Conservation (phyloP, 2,113 vertebrate species). For the Grammomys surdaster region DNA sequence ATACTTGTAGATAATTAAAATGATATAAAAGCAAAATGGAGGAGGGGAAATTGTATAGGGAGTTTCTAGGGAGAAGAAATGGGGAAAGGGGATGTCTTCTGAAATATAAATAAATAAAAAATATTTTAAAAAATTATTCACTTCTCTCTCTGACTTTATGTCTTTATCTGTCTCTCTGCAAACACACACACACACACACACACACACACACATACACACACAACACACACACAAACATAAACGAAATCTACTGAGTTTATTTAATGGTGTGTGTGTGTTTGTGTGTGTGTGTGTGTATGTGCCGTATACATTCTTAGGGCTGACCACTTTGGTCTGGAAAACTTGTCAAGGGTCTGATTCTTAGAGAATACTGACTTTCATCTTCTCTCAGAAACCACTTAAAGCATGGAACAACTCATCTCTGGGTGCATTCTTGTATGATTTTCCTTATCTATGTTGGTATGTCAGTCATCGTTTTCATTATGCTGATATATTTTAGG, state of each 20-base stretch:
- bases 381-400: not conserved
- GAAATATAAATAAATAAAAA: too few relatives aligned
- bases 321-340: not conserved
- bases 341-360: not conserved
- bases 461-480: not conserved
- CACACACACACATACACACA: not conserved
- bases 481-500: not conserved
- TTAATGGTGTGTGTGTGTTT: not conserved
- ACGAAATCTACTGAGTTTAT: not conserved
- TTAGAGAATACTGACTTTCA: not conserved
- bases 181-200: not conserved
- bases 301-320: not conserved
- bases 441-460: not conserved
- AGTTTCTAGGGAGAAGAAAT: too few relatives aligned
- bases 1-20: too few relatives aligned
- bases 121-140: not conserved
- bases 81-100: too few relatives aligned
- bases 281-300: not conserved
- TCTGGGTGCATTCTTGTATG: not conserved
- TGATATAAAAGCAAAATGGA: too few relatives aligned
- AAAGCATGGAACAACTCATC: not conserved
- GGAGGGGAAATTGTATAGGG: too few relatives aligned
- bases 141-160: not conserved
- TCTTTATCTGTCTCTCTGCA: not conserved
- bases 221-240: not conserved